Conservation (phyloP, 2,797 vertebrate genomes). For the Cyclopterus lumpus region DNA sequence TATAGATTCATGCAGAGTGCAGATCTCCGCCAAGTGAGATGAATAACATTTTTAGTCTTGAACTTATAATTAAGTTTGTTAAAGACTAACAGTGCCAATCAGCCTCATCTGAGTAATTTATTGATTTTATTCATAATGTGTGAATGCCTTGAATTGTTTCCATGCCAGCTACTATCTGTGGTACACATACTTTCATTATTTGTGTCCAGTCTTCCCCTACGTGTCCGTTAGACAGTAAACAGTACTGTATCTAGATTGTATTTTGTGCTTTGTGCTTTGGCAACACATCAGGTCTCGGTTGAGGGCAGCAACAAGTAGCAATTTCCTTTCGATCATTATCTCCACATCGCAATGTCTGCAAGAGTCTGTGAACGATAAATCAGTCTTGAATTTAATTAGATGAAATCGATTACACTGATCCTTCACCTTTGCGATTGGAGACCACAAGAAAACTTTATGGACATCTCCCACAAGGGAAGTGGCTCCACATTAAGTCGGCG, state of each 20-base stretch:
- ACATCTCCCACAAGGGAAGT: constrained; percentile 63
- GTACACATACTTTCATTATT: neutral
- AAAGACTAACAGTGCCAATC: too few species aligned
- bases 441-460: constrained; percentile 48
- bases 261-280: neutral
- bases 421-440: constrained; percentile 20
- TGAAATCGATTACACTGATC: constrained; percentile 39
- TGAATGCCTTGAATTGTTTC: neutral
- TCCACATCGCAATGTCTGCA: constrained; percentile 34
- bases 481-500: constrained; percentile 43
- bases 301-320: constrained; percentile 37
- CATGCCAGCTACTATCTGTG: neutral
- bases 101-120: too few species aligned
- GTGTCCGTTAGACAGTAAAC: neutral
- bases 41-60: neutral
- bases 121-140: neutral
- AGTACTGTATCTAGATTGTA: neutral
- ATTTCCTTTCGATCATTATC: constrained; percentile 59
- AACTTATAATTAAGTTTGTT: neutral
- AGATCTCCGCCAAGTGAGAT: neutral
- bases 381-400: constrained; percentile 53
- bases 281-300: constrained; percentile 12
- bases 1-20: neutral
- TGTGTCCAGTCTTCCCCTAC: neutral
- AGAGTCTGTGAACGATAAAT: constrained; percentile 48